phyloP scores from a whole-genome alignment of 2,888 invertebrate species.

The Athripsodes cinereus region DNA sequence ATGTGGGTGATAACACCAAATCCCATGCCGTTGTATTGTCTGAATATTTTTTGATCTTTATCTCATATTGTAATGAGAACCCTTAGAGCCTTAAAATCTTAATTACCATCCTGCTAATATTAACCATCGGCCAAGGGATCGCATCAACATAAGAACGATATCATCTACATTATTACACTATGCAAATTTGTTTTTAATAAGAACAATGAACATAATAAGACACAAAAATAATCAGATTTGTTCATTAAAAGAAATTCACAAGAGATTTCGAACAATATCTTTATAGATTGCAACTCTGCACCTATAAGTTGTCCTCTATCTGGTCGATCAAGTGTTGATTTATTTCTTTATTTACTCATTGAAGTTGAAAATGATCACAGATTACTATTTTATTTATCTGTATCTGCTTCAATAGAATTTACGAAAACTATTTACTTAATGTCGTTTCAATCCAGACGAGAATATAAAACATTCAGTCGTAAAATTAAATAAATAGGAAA shows the following conservation, averaged over 20 bases:
- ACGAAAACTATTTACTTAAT: too few species aligned
- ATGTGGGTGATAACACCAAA: too few species aligned
- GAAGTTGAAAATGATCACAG: too few species aligned
- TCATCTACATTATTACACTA: neutral
- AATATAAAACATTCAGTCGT: too few species aligned
- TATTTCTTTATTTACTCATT: neutral
- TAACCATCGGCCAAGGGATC: neutral
- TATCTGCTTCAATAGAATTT: too few species aligned
- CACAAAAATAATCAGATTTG: neutral
- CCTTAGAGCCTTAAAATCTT: neutral
- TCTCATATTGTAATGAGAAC: neutral
- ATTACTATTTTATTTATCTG: too few species aligned
- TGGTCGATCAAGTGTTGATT: neutral
- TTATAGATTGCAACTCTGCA: neutral
- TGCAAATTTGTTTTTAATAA: constrained; percentile 2
- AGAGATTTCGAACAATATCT: neutral
- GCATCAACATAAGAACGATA: neutral
- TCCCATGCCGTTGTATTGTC: too few species aligned
- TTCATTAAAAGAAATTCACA: neutral
- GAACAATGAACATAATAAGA: neutral
- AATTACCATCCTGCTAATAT: neutral
- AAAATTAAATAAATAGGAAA: too few species aligned
- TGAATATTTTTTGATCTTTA: neutral
- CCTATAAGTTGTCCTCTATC: neutral
- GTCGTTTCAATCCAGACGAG: too few species aligned